A percentile compares a stretch with the other conserved stretches of the same genome.
Evolutionary conservation across 35 echinoderm and acorn worm species (phyloP).

Genomic region (Amphiura filiformis): DNA sequence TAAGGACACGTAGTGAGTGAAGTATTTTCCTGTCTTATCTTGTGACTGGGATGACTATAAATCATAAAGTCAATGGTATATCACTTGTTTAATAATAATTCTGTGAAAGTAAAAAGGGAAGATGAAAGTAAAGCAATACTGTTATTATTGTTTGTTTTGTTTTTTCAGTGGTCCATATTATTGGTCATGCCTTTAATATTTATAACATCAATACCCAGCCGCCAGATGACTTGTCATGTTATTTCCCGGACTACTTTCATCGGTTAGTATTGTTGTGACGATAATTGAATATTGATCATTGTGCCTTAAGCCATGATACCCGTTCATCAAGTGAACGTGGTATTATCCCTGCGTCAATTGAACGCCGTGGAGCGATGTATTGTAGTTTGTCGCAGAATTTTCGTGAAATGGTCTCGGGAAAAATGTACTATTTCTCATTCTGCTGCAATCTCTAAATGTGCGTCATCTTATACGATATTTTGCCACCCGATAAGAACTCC

Average conservation of each 20-base stretch:
- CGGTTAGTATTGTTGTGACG: conserved; percentile 82
- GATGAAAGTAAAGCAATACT: background rate
- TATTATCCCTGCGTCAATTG: too few species aligned
- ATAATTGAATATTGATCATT: conserved; percentile 49
- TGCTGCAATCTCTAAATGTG: background rate
- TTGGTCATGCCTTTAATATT: conserved; percentile 93
- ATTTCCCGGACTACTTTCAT: too few species aligned
- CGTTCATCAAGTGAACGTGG: too few species aligned
- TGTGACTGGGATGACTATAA: background rate
- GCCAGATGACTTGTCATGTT: conserved; percentile 74
- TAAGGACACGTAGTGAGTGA: background rate
- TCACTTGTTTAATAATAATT: background rate
- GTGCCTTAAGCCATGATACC: too few species aligned
- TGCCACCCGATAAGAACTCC: background rate
- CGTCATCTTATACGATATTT: background rate
- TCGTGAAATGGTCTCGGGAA: background rate
- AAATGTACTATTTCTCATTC: background rate
- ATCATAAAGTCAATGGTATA: background rate
- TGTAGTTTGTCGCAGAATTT: background rate
- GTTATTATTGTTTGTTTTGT: background rate
- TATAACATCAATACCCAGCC: conserved; percentile 92
- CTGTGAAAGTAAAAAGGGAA: background rate
- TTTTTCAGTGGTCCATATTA: conserved; percentile 76
- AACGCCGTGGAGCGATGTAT: too few species aligned
- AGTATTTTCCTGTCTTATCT: background rate